These are phyloP conservation scores for Cirrhinus mrigala DNA, from an alignment of 2,797 vertebrate genomes.

Conservation along the genomic window DNA sequence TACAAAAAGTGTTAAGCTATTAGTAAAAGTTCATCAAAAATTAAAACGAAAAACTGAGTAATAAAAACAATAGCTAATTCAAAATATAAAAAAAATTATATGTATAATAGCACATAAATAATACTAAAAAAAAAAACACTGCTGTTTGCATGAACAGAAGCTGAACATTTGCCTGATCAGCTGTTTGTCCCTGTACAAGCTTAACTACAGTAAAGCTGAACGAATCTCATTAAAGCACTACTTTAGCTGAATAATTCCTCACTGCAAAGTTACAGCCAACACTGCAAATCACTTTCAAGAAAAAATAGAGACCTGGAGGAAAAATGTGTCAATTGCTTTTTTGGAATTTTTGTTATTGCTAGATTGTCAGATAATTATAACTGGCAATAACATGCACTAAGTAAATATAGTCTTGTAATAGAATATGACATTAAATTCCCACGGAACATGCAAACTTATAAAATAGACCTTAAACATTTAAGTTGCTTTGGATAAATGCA, in stretches of 20 bases:
- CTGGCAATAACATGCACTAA: not conserved
- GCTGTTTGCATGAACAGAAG: not conserved
- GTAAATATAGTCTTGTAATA: not conserved
- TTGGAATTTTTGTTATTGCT: not conserved
- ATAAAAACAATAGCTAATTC: no score
- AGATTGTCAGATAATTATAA: not conserved
- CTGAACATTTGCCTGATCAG: not conserved
- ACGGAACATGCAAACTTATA: not conserved
- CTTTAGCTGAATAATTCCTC: conserved; percentile 25
- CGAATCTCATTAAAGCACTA: conserved; percentile 79
- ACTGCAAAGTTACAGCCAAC: conserved; percentile 9
- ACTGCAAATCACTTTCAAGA: conserved; percentile 6
- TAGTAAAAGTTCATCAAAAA: no score
- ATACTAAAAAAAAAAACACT: no score
- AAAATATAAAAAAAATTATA: no score
- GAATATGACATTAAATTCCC: not conserved
- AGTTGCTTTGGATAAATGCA: not conserved
- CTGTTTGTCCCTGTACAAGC: conserved; percentile 61
- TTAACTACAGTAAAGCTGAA: conserved; percentile 71
- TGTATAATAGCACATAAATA: no score
- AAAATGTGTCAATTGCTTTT: not conserved
- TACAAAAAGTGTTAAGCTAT: no score
- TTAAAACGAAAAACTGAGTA: no score
- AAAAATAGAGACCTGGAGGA: conserved; percentile 44
- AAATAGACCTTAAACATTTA: not conserved